Evolutionary conservation across 2,888 invertebrate species (phyloP).

Genomic region (Thecophora atra): DNA sequence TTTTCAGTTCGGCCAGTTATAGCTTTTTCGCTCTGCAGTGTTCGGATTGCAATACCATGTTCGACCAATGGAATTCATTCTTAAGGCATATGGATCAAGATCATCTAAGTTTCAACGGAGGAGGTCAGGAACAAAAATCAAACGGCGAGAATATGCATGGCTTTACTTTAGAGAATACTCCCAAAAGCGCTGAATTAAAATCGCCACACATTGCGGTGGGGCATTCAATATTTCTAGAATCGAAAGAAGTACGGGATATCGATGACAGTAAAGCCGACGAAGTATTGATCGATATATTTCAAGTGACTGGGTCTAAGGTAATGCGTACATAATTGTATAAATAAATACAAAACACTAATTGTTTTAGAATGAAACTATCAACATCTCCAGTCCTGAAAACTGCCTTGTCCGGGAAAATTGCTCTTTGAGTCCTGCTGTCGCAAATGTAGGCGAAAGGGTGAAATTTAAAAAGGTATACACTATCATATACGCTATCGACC

Average conservation of each 20-base stretch:
- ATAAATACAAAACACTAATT: background rate
- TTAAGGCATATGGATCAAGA: constrained; percentile 34
- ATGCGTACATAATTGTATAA: background rate
- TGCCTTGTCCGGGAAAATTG: background rate
- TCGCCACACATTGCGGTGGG: background rate
- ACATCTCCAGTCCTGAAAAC: background rate
- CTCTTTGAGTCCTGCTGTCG: background rate
- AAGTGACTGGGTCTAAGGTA: constrained; percentile 1
- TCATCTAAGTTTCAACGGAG: constrained; percentile 14
- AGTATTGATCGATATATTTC: constrained; percentile 21
- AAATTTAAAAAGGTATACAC: constrained; percentile 13
- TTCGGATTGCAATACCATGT: constrained; percentile 28
- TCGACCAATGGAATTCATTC: constrained; percentile 40
- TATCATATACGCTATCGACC: background rate
- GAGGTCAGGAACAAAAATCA: background rate
- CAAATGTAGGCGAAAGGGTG: background rate
- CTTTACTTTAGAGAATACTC: background rate
- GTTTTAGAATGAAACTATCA: background rate
- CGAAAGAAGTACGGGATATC: constrained; percentile 9
- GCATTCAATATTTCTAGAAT: constrained; percentile 25
- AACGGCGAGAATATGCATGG: constrained; percentile 3
- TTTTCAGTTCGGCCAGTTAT: constrained; percentile 40
- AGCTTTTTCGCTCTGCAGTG: constrained; percentile 38
- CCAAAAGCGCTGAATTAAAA: background rate
- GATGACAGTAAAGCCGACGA: constrained; percentile 20